Base-by-base conservation (phyloP, 2,888 invertebrate genomes). In the Periphyllus acericola region DNA sequence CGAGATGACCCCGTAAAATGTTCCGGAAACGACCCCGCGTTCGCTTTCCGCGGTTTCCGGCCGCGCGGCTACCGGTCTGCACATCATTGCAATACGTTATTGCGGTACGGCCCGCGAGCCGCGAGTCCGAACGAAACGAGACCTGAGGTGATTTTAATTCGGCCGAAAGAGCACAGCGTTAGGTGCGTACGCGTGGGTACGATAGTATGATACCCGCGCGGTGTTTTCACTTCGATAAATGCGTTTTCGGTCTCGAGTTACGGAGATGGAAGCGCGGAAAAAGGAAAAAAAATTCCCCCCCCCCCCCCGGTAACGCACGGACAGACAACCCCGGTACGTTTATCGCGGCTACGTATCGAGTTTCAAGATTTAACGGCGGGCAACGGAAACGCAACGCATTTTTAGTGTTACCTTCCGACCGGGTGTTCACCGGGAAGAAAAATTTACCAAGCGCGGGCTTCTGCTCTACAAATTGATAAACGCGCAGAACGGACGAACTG, bases 1-100 rank as follows among this genome's bases (percentile, higher is more conserved):
- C 21, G 21, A 55, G 29, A 78, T 21, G 29, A 34, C 55, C 55
- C 55, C 34, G 32, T 32, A 34, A 25, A 25, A 25, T 34, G 36
- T 34, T 36, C 36, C 36, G n/a, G 36, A 36, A 60, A 80, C 36
- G 79, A 80, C 79, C 60, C 79, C 4, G 79, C 55, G 55, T n/a
- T 34, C 36, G 36, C 36, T n/a, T 80, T 80, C 60, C 32, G 52
- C 55, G 78, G 55, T 78, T 78, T 78, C 32, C n/a, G n/a, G 78
- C 11, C 76, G 5, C 29, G 1, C 68, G 29, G 11, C 6, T 29
- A 11, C 60, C 3, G 11, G 3, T 17, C 17, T 17, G 14, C 19
- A 4, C 60, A 11, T 60, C 60, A 19, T 17, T 60, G 60, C 60
- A 17, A 17, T 60, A 1, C 8, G 14, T 0, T 68, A 25, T 25